A percentile compares a stretch with the other conserved stretches of the same genome.
phyloP scores from a whole-genome alignment of 2,888 invertebrate genomes.

The Autographa gamma region DNA sequence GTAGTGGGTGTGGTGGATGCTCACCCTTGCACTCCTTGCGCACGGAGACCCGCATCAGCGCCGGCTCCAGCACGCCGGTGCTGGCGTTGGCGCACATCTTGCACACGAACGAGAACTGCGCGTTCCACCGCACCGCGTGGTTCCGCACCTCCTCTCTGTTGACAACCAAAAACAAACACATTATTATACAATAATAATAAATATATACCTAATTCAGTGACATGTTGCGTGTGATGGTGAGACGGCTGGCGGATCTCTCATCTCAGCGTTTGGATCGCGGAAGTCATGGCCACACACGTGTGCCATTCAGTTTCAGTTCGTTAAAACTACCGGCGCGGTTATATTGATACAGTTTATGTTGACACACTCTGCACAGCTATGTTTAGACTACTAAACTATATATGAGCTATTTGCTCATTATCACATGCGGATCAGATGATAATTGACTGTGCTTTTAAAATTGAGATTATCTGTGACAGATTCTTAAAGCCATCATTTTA shows the following conservation, averaged over 20 bases:
- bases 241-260: neutral
- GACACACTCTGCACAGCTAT: too few relatives aligned
- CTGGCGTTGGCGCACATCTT: slow-evolving; percentile 99
- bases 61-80: slow-evolving; percentile 98
- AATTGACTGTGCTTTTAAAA: too few relatives aligned
- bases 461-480: too few relatives aligned
- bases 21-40: slow-evolving; percentile 95
- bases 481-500: too few relatives aligned
- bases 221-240: neutral
- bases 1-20: neutral
- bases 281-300: slow-evolving; percentile 31
- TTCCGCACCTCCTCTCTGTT: slow-evolving; percentile 97
- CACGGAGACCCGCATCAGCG: slow-evolving; percentile 97
- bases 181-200: neutral
- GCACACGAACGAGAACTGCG: slow-evolving; percentile 96
- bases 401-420: too few relatives aligned
- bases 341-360: neutral
- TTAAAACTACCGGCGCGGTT: slow-evolving; percentile 15
- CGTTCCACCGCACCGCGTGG: slow-evolving; percentile 98
- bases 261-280: slow-evolving; percentile 11
- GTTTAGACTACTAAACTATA: too few relatives aligned
- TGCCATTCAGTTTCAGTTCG: slow-evolving; percentile 26
- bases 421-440: too few relatives aligned
- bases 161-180: slow-evolving; percentile 41
- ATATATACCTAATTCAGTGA: neutral